These are phyloP conservation scores for Drosophila fulvimacula DNA, from an alignment of 2,888 invertebrate genomes.

Conservation along the genomic window DNA sequence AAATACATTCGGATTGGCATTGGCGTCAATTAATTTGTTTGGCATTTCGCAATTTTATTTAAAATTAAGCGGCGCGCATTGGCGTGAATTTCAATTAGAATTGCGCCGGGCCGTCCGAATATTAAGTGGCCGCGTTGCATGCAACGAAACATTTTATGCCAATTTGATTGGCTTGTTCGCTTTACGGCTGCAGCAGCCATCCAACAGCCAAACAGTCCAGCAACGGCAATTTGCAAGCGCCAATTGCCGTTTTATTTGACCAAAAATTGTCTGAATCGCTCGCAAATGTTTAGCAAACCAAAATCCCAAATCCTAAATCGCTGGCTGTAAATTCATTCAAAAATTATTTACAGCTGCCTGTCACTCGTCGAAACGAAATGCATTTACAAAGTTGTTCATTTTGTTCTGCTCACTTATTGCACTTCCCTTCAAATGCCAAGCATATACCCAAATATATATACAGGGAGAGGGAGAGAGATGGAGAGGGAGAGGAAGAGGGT, in stretches of 20 bases:
- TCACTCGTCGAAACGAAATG: slow-evolving; percentile 58
- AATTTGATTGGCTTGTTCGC: slow-evolving; percentile 68
- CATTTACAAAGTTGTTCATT: slow-evolving; percentile 68
- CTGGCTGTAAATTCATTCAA: slow-evolving; percentile 37
- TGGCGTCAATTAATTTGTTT: slow-evolving; percentile 70
- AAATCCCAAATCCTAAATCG: slow-evolving; percentile 35
- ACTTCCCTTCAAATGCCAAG: slow-evolving; percentile 68
- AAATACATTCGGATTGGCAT: slow-evolving; percentile 55
- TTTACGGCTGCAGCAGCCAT: slow-evolving; percentile 9
- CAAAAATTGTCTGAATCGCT: slow-evolving; percentile 37
- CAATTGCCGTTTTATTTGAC: slow-evolving; percentile 56
- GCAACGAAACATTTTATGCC: slow-evolving; percentile 57
- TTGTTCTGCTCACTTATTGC: slow-evolving; percentile 45
- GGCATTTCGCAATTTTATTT: slow-evolving; percentile 69
- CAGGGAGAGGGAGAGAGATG: too few species aligned
- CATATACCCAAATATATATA: slow-evolving; percentile 4
- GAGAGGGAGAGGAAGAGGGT: too few species aligned
- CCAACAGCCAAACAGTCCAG: neutral
- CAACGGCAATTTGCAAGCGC: slow-evolving; percentile 26
- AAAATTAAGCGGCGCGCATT: slow-evolving; percentile 60
- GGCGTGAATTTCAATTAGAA: slow-evolving; percentile 71
- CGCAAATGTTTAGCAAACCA: neutral
- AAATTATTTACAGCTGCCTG: slow-evolving; percentile 37
- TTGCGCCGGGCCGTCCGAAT: slow-evolving; percentile 2
- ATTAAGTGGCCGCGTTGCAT: slow-evolving; percentile 18